Conservation (phyloP, 2,888 invertebrate genomes). For the Drosophila antonietae region DNA sequence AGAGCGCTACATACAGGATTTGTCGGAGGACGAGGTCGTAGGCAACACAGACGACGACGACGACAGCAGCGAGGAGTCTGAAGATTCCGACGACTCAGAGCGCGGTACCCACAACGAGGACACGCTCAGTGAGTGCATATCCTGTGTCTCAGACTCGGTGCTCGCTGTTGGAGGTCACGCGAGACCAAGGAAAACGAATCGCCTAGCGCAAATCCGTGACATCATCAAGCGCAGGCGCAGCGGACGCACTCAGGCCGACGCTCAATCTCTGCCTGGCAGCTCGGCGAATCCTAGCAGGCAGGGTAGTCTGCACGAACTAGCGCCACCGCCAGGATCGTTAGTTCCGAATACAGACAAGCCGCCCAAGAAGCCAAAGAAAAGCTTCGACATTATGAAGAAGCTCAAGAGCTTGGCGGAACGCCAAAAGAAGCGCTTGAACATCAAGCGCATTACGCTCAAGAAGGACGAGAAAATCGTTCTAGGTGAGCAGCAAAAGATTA, state of each 20-base stretch:
- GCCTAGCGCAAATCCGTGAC: constrained; percentile 84
- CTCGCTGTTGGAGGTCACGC: constrained; percentile 79
- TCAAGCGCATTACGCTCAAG: constrained; percentile 82
- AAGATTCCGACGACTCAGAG: constrained; percentile 58
- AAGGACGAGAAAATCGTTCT: constrained; percentile 85
- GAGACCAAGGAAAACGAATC: constrained; percentile 77
- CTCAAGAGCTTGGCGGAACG: constrained; percentile 88
- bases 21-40: constrained; percentile 81
- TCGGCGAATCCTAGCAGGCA: constrained; percentile 76
- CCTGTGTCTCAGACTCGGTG: constrained; percentile 84
- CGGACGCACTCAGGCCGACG: constrained; percentile 79
- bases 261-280: constrained; percentile 82
- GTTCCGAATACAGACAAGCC: constrained; percentile 61
- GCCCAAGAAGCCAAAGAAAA: constrained; percentile 72
- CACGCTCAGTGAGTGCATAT: constrained; percentile 82
- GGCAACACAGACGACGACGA: constrained; percentile 66
- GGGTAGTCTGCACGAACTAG: constrained; percentile 75
- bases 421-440: constrained; percentile 86
- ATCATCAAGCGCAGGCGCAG: constrained; percentile 86
- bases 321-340: constrained; percentile 74
- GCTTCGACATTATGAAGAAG: constrained; percentile 88
- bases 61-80: constrained; percentile 60
- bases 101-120: constrained; percentile 70
- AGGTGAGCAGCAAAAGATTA: constrained; percentile 86
- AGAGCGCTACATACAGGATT: constrained; percentile 84